Base-by-base conservation (phyloP, 2,797 vertebrate genomes). In the Mustela erminea region DNA sequence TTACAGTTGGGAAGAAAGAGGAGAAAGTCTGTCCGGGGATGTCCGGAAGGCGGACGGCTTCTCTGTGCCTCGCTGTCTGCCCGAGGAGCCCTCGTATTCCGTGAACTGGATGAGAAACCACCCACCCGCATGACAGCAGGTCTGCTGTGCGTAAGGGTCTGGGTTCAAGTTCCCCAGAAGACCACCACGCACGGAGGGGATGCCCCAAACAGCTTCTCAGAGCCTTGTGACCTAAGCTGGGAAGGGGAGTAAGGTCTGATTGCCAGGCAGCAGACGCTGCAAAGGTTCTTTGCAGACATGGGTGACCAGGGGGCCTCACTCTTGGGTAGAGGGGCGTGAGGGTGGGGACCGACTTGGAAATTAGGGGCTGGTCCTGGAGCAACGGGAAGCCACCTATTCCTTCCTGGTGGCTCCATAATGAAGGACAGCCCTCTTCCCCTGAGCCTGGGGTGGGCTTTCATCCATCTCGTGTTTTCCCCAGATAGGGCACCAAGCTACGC, bases 21-120 rank as follows among this genome's bases (percentile, higher is more conserved):
- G 29, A 0, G 9, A 5, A 4, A 3, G 0, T 4, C 14, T 3
- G 60, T 2, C 8, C 3, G 4, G 2, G 72, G 72, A 23, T 1
- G 25, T 2, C 52, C 14, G 4, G 75, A 15, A 1, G 74, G 13
- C 11, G 5, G 1, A 52, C 0, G 41, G 32, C 29, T 35, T n/a
- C 11, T 35, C 27, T 0, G 21, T 29, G 74, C 43, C 35, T 12
- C 0, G 0, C 14, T 20, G 0, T 13, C 62, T n/a, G 29, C 23
- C 25, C 0, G 13, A 23, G 60, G 29, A 43, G 10, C 35, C 58
- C 23, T 14, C 6, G 1, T 0, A 8, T 32, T n/a, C 29, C 0
- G 0, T 27, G 3, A 5, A 14, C 52, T 0, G 17, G 3, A 1
- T 0, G 1, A 54, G 68, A 23, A 0, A 2, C 46, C 29, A 0